A percentile compares a stretch with the other conserved stretches of the same genome.
These are phyloP conservation scores for Fratercula arctica DNA, from an alignment of 2,797 vertebrate species.

Conservation along the genomic window DNA sequence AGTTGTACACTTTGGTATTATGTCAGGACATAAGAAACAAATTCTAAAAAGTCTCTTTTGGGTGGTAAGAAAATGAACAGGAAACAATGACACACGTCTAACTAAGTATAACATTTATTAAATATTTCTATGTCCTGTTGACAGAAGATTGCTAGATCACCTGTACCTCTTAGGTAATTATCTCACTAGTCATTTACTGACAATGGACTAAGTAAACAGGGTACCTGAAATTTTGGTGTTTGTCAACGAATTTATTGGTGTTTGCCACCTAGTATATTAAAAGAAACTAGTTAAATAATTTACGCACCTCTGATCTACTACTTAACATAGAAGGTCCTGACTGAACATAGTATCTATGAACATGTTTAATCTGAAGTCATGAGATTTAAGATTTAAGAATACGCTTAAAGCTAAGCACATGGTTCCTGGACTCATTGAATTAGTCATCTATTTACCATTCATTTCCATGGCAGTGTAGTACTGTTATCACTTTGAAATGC, in stretches of 20 bases:
- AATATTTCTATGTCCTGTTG: background rate
- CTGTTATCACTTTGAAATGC: background rate
- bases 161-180: background rate
- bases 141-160: background rate
- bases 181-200: background rate
- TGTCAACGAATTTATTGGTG: background rate
- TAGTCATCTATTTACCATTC: background rate
- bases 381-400: background rate
- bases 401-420: background rate
- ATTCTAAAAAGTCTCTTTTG: background rate
- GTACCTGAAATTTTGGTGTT: background rate
- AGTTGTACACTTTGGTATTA: background rate
- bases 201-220: background rate
- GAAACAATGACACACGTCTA: background rate
- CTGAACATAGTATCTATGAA: background rate
- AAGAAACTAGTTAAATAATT: background rate
- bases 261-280: background rate
- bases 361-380: background rate
- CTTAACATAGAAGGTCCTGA: background rate
- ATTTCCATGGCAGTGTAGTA: background rate
- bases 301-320: background rate
- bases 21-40: background rate
- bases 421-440: background rate
- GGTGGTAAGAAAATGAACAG: background rate
- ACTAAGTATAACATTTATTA: background rate